A percentile compares a stretch with the other conserved stretches of the same genome.
phyloP scores from a whole-genome alignment of 2,797 vertebrate genomes.

The Spinus pinus region DNA sequence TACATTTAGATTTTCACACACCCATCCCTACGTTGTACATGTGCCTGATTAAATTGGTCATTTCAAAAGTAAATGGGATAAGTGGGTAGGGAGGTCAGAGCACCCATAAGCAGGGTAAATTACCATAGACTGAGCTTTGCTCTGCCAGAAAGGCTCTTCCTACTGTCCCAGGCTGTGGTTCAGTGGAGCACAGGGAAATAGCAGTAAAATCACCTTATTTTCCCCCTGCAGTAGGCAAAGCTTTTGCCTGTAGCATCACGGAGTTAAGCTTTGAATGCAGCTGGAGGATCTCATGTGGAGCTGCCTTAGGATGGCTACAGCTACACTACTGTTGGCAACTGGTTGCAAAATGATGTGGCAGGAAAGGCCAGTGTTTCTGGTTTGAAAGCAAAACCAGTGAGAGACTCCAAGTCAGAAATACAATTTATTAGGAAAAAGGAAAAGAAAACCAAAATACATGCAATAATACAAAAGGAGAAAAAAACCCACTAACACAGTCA shows the following conservation, averaged over 20 bases:
- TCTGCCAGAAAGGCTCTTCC: background rate
- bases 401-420: background rate
- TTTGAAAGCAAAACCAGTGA: background rate
- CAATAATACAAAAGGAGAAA: background rate
- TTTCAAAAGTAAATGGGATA: conserved; percentile 24
- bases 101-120: background rate
- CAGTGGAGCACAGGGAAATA: background rate
- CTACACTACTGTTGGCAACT: fast-evolving
- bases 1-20: conserved; percentile 21
- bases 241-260: background rate
- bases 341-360: background rate
- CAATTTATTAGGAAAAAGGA: background rate
- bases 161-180: background rate
- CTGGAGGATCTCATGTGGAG: background rate
- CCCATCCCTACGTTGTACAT: background rate
- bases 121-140: background rate
- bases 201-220: background rate
- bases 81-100: conserved; percentile 15
- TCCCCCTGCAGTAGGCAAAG: background rate
- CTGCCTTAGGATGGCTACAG: background rate
- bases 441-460: background rate
- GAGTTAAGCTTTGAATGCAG: background rate
- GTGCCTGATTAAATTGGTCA: conserved; percentile 2
- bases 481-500: background rate
- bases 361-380: background rate